Percentiles rank a stretch among this genome's conserved stretches.
Conservation (phyloP, 2,888 invertebrate genomes). For the Apoda limacodes region DNA sequence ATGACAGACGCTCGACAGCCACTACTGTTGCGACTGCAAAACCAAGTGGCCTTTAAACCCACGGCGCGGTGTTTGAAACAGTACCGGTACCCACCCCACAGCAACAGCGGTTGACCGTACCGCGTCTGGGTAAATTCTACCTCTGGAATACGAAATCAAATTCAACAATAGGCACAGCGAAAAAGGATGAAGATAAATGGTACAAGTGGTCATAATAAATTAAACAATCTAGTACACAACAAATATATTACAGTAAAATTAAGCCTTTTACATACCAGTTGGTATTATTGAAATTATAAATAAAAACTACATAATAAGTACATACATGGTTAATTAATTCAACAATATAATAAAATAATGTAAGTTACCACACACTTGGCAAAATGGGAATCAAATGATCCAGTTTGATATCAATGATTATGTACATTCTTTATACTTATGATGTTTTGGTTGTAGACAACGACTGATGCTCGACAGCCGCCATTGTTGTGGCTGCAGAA, state of each 20-base stretch:
- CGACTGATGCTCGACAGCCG: slow-evolving; percentile 31
- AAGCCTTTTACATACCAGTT: too few species aligned
- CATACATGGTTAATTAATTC: too few species aligned
- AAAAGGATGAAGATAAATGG: too few species aligned
- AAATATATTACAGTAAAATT: too few species aligned
- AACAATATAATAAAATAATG: too few species aligned
- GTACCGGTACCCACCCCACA: slow-evolving; percentile 10
- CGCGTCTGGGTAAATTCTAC: slow-evolving; percentile 5
- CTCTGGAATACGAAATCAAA: slow-evolving; percentile 18
- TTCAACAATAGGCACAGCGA: not conserved
- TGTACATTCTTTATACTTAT: slow-evolving; percentile 8
- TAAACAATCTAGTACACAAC: too few species aligned
- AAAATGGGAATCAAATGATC: too few species aligned
- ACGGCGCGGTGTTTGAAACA: slow-evolving; percentile 22
- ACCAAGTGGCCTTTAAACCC: slow-evolving; percentile 22
- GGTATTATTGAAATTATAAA: too few species aligned
- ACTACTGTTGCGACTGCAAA: slow-evolving; percentile 13
- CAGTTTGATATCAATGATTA: slow-evolving; percentile 10
- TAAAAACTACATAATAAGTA: too few species aligned
- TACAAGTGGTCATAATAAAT: too few species aligned
- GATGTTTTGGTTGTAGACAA: slow-evolving; percentile 27
- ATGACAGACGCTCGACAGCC: slow-evolving; percentile 13
- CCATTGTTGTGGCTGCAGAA: slow-evolving; percentile 34
- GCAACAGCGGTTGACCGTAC: slow-evolving; percentile 14
- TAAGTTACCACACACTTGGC: too few species aligned